Conservation (phyloP, 2,797 vertebrate genomes). For the Sebastes variabilis region DNA sequence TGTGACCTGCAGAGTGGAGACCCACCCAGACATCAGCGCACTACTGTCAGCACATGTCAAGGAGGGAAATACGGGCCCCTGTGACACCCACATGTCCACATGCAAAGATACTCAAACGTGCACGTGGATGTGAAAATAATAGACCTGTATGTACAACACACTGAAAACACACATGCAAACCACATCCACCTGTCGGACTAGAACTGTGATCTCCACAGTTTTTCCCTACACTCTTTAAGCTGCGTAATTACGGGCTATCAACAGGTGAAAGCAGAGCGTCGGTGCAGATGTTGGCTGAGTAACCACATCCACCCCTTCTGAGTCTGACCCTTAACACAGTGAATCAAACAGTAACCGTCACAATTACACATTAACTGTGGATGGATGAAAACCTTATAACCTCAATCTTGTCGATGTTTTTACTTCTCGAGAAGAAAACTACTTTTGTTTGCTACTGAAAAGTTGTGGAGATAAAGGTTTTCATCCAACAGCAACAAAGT, state of each 20-base stretch:
- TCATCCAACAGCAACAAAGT: not conserved
- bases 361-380: conserved; percentile 7
- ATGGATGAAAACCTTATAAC: conserved; percentile 7
- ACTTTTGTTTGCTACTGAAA: not conserved
- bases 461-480: not conserved
- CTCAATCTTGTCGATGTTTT: not conserved
- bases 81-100: conserved; percentile 18
- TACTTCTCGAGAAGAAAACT: not conserved
- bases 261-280: conserved; percentile 56
- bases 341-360: conserved; percentile 41
- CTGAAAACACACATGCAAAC: conserved; percentile 26
- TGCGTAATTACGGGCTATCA: conserved; percentile 60
- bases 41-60: conserved; percentile 80
- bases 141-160: not conserved
- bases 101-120: conserved; percentile 19
- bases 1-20: conserved; percentile 84
- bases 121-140: conserved; percentile 25
- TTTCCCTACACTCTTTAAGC: conserved; percentile 28
- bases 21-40: conserved; percentile 79
- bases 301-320: conserved; percentile 28
- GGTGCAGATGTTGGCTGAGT: conserved; percentile 52
- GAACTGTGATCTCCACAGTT: conserved; percentile 58
- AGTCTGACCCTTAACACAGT: conserved; percentile 25
- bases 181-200: conserved; percentile 63
- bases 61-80: conserved; percentile 44